Base-by-base conservation (phyloP, 1,140 invertebrate genomes). In the Ostrea denselamellosa region DNA sequence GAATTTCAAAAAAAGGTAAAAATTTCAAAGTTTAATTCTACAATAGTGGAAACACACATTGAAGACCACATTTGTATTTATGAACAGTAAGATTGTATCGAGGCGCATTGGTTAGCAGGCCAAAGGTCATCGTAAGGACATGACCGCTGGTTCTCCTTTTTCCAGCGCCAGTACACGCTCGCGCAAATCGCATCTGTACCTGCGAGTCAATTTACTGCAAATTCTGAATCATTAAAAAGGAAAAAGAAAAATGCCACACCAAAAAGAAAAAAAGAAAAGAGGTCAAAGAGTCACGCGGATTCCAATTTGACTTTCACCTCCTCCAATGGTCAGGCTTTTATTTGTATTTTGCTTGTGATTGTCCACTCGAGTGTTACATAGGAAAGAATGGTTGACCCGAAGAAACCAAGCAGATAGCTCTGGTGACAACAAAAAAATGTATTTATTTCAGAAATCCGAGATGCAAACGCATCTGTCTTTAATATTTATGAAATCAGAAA, bases 191-290 rank as follows among this genome's bases (percentile, higher is more conserved):
- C 68, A 77, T 44, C 34, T 44, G 34, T 22, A 77, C 68, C 68
- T 28, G 68, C 68, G 28, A 77, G 25, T 77, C 68, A 77, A 77
- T 77, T 77, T 77, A 77, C 68, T 77, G 68, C 68, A 77, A 44
- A 25, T 77, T 77, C 68, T 34, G 68, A 77, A 77, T 77, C 68
- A 77, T 77, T 77, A 34, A 77, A 77, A 77, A 77, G 25, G 28
- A 25, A 77, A 14, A 77, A 68, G 65, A 77, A 77, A 62, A 77
- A 77, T 77, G 14, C 68, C 22, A 25, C 25, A 14, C 68, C 28
- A 28, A 77, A 77, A 25, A 25, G 28, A 28, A 77, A 77, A 25
- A 25, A 77, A 25, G 28, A 77, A 14, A 34, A 77, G 28, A 77
- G 68, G 68, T 77, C 68, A 77, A 77, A 77, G 68, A 77, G 68